phyloP scores from a whole-genome alignment of 1,140 invertebrate genomes.

The Parapsyche elsis region DNA sequence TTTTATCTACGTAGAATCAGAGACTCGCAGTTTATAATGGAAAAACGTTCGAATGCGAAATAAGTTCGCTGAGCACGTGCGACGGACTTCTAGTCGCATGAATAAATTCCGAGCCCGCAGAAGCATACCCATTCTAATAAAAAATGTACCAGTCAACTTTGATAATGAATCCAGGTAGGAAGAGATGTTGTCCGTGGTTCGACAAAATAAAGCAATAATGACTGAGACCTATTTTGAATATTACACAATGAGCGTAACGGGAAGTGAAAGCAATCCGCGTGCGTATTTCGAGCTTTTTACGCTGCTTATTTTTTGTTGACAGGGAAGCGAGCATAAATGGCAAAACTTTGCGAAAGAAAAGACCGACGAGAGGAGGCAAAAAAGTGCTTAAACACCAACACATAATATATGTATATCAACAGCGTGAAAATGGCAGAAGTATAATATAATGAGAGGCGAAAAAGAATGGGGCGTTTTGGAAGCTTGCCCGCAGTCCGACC shows the following conservation, averaged over 20 bases:
- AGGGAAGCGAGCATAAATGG: background rate
- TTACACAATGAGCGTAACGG: background rate
- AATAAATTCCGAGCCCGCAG: too few species aligned
- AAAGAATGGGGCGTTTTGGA: too few species aligned
- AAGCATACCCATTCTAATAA: too few species aligned
- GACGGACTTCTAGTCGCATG: too few species aligned
- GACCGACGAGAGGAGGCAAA: background rate
- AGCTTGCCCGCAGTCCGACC: too few species aligned
- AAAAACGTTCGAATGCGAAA: background rate
- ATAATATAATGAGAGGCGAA: too few species aligned
- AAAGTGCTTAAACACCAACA: background rate
- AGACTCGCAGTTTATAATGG: background rate
- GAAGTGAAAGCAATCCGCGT: background rate
- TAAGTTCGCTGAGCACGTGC: background rate
- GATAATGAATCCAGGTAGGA: too few species aligned
- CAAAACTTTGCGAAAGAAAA: background rate
- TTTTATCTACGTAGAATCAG: background rate
- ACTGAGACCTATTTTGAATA: background rate
- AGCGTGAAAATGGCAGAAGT: too few species aligned
- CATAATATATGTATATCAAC: background rate
- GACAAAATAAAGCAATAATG: background rate
- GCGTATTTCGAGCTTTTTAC: background rate
- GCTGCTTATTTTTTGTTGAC: background rate
- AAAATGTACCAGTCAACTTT: too few species aligned
- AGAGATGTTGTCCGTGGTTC: too few species aligned